Percentiles rank a stretch among this genome's conserved stretches.
Conservation (phyloP, 53 echinoderm and acorn worm genomes). For the Mesocentrotus franciscanus region DNA sequence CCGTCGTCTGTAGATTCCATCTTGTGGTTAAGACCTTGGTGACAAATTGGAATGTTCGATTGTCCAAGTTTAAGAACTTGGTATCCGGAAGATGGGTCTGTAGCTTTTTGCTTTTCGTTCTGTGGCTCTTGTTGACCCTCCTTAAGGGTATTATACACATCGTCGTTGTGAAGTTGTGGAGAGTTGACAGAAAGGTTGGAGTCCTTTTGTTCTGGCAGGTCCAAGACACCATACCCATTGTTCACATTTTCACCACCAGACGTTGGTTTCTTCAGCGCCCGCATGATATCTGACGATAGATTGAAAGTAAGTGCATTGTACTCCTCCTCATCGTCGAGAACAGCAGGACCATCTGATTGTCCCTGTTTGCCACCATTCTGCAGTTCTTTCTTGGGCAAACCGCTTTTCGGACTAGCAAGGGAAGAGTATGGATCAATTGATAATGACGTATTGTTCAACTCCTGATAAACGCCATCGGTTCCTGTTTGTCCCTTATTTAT, state of each 20-base stretch:
- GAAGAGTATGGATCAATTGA: neutral
- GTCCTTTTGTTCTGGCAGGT: neutral
- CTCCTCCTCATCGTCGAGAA: neutral
- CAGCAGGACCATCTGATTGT: neutral
- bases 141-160: neutral
- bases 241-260: neutral
- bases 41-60: too few relatives aligned
- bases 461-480: neutral
- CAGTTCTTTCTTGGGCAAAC: too few relatives aligned
- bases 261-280: neutral
- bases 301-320: slow-evolving; percentile 27
- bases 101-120: neutral
- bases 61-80: neutral
- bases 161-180: neutral
- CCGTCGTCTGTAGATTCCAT: neutral
- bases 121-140: neutral
- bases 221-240: neutral
- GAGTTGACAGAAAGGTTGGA: neutral
- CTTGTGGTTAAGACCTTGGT: neutral
- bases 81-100: neutral
- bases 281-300: neutral
- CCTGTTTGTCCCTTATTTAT: neutral
- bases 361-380: neutral
- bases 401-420: neutral
- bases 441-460: neutral